Conservation (phyloP, 2,797 vertebrate species). For the Micrastur ruficollis region DNA sequence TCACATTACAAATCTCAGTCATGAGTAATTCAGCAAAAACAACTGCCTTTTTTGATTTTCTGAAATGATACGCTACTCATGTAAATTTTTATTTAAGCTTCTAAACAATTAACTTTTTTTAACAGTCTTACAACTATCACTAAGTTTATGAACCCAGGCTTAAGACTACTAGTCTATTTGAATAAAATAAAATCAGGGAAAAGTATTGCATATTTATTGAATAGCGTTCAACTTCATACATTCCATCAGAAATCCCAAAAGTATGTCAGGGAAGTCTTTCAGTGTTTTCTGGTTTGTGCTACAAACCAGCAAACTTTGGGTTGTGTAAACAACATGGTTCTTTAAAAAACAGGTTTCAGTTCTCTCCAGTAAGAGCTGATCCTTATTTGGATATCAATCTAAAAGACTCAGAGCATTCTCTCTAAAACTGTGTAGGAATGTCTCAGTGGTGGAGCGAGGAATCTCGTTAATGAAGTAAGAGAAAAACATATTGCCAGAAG, state of each 20-base stretch:
- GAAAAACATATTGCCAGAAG: neutral
- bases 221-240: neutral
- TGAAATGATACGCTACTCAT: neutral
- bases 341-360: neutral
- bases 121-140: neutral
- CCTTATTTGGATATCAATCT: neutral
- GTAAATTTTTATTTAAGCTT: neutral
- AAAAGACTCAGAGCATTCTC: conserved; percentile 1
- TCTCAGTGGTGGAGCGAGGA: neutral
- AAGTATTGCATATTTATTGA: neutral
- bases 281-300: neutral
- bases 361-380: neutral
- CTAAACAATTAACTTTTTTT: neutral
- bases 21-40: neutral
- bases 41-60: neutral
- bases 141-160: neutral
- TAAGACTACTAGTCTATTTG: neutral
- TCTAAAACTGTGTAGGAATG: neutral
- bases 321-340: neutral
- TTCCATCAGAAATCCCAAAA: neutral
- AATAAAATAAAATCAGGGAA: neutral
- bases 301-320: neutral
- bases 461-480: neutral
- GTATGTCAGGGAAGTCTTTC: neutral
- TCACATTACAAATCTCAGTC: neutral